A percentile compares a stretch with the other conserved stretches of the same genome.
Evolutionary conservation across 2,888 invertebrate genomes (phyloP).

Genomic region (Noctua janthina): DNA sequence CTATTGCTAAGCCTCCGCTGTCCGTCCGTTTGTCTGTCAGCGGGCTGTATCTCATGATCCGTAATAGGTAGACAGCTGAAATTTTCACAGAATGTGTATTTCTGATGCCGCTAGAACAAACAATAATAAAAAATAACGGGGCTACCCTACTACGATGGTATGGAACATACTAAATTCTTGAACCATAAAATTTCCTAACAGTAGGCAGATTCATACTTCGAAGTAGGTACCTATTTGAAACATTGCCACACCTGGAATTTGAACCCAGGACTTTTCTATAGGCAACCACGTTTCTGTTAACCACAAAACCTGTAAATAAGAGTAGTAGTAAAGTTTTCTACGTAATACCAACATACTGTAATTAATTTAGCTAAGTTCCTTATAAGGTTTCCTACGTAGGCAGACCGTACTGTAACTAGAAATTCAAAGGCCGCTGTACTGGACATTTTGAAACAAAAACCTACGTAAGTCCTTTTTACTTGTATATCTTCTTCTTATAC

Average conservation of each 20-base stretch:
- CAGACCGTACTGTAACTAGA: neutral
- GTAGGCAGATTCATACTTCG: neutral
- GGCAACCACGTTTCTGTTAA: neutral
- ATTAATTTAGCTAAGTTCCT: neutral
- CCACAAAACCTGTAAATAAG: neutral
- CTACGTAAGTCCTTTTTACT: neutral
- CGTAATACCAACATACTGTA: neutral
- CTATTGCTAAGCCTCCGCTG: too few relatives aligned
- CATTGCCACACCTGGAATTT: neutral
- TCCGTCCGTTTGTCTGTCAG: too few relatives aligned
- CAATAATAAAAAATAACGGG: too few relatives aligned
- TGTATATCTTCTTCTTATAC: too few relatives aligned
- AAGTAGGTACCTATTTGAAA: neutral
- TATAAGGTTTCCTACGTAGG: constrained; percentile 19
- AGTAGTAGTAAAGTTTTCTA: neutral
- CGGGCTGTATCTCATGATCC: too few relatives aligned
- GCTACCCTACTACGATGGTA: too few relatives aligned
- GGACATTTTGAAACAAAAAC: neutral
- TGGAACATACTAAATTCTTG: neutral
- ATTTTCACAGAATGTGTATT: too few relatives aligned
- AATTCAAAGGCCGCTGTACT: neutral
- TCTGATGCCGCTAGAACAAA: too few relatives aligned
- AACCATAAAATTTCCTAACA: neutral
- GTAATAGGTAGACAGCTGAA: too few relatives aligned
- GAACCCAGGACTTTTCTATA: neutral